These are phyloP conservation scores for crab-eating macaque (Macaca fascicularis) DNA, from an alignment of 2,113 vertebrate genomes.

Conservation along the genomic window T2T-MFA8v1.1 NC_088378.1:163173501-163174000, in stretches of 20 bases:
- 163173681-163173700: slow-evolving; percentile 42
- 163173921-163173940: accelerated
- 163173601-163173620: slow-evolving; percentile 74
- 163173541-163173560: slow-evolving; percentile 38
- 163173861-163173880: background rate
- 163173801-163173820: background rate
- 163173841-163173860: background rate
- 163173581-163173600: slow-evolving; percentile 78
- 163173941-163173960: accelerated
- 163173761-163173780: background rate
- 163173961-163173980: background rate
- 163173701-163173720: slow-evolving; percentile 45
- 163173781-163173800: background rate
- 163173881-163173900: too few relatives aligned
- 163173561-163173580: slow-evolving; percentile 82
- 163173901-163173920: accelerated
- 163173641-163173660: slow-evolving; percentile 80
- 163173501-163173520: slow-evolving; percentile 63
- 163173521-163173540: background rate
- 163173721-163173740: background rate
- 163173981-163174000: accelerated
- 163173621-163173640: slow-evolving; percentile 80
- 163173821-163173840: background rate
- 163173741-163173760: background rate
- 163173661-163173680: slow-evolving; percentile 76